Percentiles rank a stretch among this genome's conserved stretches.
Conservation (phyloP, 2,797 vertebrate genomes). For the Anabas testudineus region DNA sequence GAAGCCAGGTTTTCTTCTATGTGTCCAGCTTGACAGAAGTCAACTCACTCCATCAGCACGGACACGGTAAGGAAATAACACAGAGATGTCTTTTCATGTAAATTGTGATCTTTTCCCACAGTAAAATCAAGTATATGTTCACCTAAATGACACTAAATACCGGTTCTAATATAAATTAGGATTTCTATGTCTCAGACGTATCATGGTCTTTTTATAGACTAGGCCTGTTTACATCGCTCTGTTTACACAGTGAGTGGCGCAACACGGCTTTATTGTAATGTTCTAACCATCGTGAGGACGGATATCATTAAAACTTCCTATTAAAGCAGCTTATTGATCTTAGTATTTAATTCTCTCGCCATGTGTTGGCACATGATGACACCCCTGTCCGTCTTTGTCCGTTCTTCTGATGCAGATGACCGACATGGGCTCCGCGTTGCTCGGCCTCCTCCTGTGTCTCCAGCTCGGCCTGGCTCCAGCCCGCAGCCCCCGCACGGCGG, state of each 20-base stretch:
- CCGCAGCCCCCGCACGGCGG: conserved; percentile 87
- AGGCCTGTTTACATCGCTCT: conserved; percentile 5
- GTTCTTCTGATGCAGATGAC: conserved; percentile 40
- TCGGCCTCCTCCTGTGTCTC: conserved; percentile 82
- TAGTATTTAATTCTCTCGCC: neutral
- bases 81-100: neutral
- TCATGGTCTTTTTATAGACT: conserved; percentile 30
- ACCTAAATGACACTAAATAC: neutral
- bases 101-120: neutral
- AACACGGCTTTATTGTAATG: conserved; percentile 11
- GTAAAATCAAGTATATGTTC: neutral
- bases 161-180: accelerated
- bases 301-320: too few species aligned
- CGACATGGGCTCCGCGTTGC: conserved; percentile 64
- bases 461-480: conserved; percentile 80
- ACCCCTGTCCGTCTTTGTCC: neutral
- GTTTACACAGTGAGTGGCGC: conserved; percentile 36
- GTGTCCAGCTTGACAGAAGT: conserved; percentile 15
- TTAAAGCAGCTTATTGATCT: too few species aligned
- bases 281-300: too few species aligned
- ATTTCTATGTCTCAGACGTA: neutral
- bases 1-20: neutral
- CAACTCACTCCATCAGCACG: conserved; percentile 22
- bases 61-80: conserved; percentile 70
- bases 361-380: conserved; percentile 11